Evolutionary conservation across 2,113 vertebrate genomes (phyloP).

Genomic region (Genyomyrus donnyi): DNA sequence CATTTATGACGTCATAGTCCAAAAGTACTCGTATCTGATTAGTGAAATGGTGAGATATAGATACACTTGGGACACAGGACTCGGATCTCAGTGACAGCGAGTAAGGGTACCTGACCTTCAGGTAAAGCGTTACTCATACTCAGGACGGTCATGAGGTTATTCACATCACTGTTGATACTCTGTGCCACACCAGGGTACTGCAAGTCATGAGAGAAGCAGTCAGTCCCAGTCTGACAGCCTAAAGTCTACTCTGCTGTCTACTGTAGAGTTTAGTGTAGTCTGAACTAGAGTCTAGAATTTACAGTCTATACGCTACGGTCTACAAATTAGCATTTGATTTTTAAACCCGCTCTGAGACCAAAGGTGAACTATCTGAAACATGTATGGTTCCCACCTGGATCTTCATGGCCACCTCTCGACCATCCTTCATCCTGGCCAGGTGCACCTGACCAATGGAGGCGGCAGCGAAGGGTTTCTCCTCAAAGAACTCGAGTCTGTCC

Average conservation of each 20-base stretch:
- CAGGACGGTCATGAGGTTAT: constrained; percentile 85
- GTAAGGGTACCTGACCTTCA: constrained; percentile 40
- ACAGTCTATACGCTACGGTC: neutral
- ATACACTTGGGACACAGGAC: neutral
- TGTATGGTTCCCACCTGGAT: constrained; percentile 71
- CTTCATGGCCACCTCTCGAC: constrained; percentile 92
- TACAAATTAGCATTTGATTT: neutral
- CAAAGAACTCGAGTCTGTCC: constrained; percentile 80
- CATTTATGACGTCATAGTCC: neutral
- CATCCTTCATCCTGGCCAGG: constrained; percentile 75
- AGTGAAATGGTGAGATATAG: neutral
- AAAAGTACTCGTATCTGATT: neutral
- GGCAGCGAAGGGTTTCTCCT: constrained; percentile 86
- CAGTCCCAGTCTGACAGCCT: neutral
- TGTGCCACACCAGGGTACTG: constrained; percentile 75
- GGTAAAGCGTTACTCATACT: constrained; percentile 88
- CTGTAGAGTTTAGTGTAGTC: neutral
- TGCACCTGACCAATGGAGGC: constrained; percentile 96
- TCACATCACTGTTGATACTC: constrained; percentile 90
- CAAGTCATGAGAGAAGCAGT: neutral
- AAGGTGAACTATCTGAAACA: neutral
- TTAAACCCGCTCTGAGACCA: neutral
- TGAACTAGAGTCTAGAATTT: neutral
- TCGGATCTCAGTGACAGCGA: neutral
- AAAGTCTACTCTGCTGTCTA: neutral